A percentile compares a stretch with the other conserved stretches of the same genome.
Conservation (phyloP, 2,888 invertebrate species). For the Latrodectus hesperus region DNA sequence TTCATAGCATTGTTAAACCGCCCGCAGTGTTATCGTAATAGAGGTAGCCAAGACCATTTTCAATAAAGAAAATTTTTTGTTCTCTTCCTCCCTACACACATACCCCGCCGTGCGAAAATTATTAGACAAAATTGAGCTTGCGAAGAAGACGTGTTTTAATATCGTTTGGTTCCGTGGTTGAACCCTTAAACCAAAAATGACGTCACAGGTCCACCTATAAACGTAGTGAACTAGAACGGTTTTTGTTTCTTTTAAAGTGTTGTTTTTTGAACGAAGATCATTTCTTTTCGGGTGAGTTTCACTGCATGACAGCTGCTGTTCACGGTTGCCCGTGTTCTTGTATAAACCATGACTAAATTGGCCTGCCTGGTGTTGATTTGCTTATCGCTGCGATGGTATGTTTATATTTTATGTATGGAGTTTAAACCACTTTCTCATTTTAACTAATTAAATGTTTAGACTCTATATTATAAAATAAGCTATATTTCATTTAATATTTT, state of each 20-base stretch:
- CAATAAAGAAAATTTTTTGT: too few species aligned
- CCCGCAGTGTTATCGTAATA: too few species aligned
- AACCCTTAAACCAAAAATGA: slow-evolving; percentile 13
- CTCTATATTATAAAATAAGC: too few species aligned
- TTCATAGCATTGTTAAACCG: too few species aligned
- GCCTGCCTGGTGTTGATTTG: slow-evolving; percentile 26
- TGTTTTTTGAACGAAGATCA: background rate
- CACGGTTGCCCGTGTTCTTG: too few species aligned
- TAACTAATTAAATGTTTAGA: background rate
- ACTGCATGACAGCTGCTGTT: background rate
- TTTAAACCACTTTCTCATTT: too few species aligned
- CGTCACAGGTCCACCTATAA: slow-evolving; percentile 66
- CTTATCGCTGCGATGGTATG: slow-evolving; percentile 42
- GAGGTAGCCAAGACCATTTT: too few species aligned
- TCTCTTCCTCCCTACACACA: too few species aligned
- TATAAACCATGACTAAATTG: slow-evolving; percentile 31
- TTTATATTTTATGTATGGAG: background rate
- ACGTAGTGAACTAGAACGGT: slow-evolving; percentile 61
- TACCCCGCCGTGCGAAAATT: too few species aligned
- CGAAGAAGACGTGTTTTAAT: background rate
- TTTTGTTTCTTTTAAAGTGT: slow-evolving; percentile 34
- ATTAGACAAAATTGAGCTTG: too few species aligned
- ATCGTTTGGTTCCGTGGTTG: background rate
- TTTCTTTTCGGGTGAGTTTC: slow-evolving; percentile 18
- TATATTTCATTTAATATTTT: too few species aligned